Evolutionary conservation across 2,797 vertebrate species (phyloP).

Genomic region (Amazona finschi): DNA sequence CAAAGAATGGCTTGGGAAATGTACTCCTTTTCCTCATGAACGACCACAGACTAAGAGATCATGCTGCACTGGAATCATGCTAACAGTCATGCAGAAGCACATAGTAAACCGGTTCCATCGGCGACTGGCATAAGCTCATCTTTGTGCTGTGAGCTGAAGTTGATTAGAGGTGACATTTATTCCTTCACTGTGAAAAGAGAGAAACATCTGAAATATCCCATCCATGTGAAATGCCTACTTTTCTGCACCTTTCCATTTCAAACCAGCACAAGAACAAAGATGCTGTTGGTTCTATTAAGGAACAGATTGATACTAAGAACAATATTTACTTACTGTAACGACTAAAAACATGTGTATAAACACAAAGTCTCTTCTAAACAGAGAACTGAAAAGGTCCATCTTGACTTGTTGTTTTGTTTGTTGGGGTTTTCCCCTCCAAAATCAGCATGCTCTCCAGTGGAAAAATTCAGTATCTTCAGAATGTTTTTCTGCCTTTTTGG

Average conservation of each 20-base stretch:
- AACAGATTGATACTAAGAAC: not conserved
- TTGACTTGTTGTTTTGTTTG: not conserved
- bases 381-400: not conserved
- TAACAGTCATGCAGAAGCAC: not conserved
- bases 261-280: not conserved
- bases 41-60: not conserved
- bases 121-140: not conserved
- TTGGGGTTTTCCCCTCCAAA: fast-evolving
- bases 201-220: not conserved
- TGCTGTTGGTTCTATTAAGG: not conserved
- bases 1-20: not conserved
- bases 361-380: not conserved
- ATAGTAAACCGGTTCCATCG: not conserved
- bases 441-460: not conserved
- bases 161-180: not conserved
- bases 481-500: not conserved
- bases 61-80: not conserved
- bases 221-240: not conserved
- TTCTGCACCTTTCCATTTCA: not conserved
- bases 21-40: not conserved
- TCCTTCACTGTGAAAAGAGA: not conserved
- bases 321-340: not conserved
- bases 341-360: not conserved
- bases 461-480: not conserved
- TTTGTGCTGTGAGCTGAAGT: not conserved